A percentile compares a stretch with the other conserved stretches of the same genome.
These are phyloP conservation scores for Akabosia matsudoensis DNA, from an alignment of 1,140 invertebrate species.

Conservation along the genomic window DNA sequence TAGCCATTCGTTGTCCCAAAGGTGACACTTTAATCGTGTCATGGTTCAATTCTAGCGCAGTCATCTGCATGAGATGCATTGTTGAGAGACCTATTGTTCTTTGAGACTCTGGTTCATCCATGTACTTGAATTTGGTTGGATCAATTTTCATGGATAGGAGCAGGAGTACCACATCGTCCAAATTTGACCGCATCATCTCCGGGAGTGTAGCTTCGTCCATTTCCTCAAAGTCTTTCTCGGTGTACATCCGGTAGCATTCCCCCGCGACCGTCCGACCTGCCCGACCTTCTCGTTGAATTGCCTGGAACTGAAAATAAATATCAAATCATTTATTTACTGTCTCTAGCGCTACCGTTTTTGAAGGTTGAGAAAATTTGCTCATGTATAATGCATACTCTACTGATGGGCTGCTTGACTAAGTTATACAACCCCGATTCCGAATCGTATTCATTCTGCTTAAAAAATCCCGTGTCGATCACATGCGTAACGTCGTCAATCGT, in stretches of 20 bases:
- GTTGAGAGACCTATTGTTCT: too few species aligned
- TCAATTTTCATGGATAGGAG: slow-evolving; percentile 94
- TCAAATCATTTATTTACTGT: slow-evolving; percentile 58
- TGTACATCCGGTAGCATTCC: slow-evolving; percentile 55
- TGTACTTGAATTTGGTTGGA: slow-evolving; percentile 95
- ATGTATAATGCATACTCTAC: not conserved
- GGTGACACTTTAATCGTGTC: too few species aligned
- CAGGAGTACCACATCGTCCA: slow-evolving; percentile 92
- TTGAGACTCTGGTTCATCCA: too few species aligned
- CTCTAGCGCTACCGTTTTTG: slow-evolving; percentile 40
- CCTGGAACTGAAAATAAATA: slow-evolving; percentile 47
- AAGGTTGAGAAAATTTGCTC: not conserved
- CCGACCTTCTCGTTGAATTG: slow-evolving; percentile 52
- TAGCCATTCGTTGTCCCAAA: slow-evolving; percentile 93
- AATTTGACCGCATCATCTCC: slow-evolving; percentile 95
- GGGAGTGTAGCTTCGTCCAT: slow-evolving; percentile 77
- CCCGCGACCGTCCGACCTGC: slow-evolving; percentile 59
- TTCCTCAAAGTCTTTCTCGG: slow-evolving; percentile 52
- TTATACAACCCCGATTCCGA: not conserved
- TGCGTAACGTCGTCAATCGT: slow-evolving; percentile 95
- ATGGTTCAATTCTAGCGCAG: too few species aligned
- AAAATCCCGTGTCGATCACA: slow-evolving; percentile 68
- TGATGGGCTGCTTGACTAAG: not conserved
- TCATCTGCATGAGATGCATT: too few species aligned
- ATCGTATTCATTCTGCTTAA: slow-evolving; percentile 16